phyloP scores from a whole-genome alignment of 2,888 invertebrate species.

The Aethes cnicana region DNA sequence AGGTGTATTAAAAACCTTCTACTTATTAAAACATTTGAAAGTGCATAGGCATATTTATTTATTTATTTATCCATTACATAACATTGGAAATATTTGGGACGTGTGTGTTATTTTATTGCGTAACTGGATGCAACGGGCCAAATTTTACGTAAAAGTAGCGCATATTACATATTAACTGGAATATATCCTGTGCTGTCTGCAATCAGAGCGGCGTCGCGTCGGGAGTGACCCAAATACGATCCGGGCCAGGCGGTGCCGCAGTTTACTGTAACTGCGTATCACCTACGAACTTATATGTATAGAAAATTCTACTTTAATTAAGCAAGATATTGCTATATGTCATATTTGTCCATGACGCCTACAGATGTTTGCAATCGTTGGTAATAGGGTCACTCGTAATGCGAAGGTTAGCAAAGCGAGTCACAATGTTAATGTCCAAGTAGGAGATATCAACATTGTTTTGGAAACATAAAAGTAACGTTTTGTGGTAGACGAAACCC shows the following conservation, averaged over 20 bases:
- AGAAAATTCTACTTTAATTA: background rate
- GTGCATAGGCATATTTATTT: no score
- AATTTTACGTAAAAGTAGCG: constrained; percentile 21
- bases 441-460: background rate
- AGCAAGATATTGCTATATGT: background rate
- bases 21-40: no score
- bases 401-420: constrained; percentile 2
- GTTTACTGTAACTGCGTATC: constrained; percentile 17
- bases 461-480: background rate
- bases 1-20: no score
- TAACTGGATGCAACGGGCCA: constrained; percentile 12
- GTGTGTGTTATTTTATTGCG: no score
- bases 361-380: constrained; percentile 19
- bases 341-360: constrained; percentile 14
- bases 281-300: constrained; percentile 2
- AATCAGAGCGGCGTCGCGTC: constrained; percentile 23
- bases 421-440: background rate
- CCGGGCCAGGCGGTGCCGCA: constrained; percentile 16
- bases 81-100: no score
- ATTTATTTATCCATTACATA: no score
- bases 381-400: constrained; percentile 12
- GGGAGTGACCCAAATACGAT: constrained; percentile 26
- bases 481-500: no score
- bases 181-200: constrained; percentile 25
- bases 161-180: constrained; percentile 24